Percentiles rank a stretch among this genome's conserved stretches.
Conservation (phyloP, 2,888 invertebrate species). For the Beris chalybata region DNA sequence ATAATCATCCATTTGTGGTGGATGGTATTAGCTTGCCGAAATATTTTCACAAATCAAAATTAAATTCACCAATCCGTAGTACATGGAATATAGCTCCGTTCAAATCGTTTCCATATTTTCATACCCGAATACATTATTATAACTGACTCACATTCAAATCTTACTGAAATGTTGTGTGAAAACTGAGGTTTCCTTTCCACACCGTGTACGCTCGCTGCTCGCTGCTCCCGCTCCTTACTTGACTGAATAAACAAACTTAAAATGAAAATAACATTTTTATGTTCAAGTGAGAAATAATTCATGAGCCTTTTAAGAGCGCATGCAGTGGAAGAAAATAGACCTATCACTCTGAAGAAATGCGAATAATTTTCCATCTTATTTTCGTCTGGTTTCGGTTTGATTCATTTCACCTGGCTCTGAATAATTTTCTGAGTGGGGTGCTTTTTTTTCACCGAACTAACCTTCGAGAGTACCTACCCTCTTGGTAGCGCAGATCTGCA, state of each 20-base stretch:
- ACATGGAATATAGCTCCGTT: too few relatives aligned
- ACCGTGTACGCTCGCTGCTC: too few relatives aligned
- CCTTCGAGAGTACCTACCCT: too few relatives aligned
- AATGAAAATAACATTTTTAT: conserved; percentile 33
- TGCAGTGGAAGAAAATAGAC: conserved; percentile 25
- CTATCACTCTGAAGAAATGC: conserved; percentile 25
- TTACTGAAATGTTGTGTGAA: conserved; percentile 15
- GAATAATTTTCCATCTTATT: conserved; percentile 33
- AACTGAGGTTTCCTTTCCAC: conserved; percentile 1
- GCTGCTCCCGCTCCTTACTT: neutral
- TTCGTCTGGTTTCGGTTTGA: conserved; percentile 18
- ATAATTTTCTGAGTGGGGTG: conserved; percentile 31
- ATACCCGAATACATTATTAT: conserved; percentile 6
- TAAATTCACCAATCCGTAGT: too few relatives aligned
- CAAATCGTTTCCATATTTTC: too few relatives aligned
- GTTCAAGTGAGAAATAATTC: conserved; percentile 31
- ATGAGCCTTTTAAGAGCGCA: conserved; percentile 30
- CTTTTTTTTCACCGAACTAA: conserved; percentile 14
- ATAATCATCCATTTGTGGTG: too few relatives aligned
- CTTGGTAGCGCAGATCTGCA: too few relatives aligned
- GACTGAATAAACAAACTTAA: conserved; percentile 15
- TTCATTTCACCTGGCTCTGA: conserved; percentile 18
- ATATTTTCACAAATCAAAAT: too few relatives aligned
- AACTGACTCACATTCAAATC: conserved; percentile 27
- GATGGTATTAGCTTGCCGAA: too few relatives aligned